phyloP scores from a whole-genome alignment of 2,797 vertebrate species.

The Eidolon dupreanum region DNA sequence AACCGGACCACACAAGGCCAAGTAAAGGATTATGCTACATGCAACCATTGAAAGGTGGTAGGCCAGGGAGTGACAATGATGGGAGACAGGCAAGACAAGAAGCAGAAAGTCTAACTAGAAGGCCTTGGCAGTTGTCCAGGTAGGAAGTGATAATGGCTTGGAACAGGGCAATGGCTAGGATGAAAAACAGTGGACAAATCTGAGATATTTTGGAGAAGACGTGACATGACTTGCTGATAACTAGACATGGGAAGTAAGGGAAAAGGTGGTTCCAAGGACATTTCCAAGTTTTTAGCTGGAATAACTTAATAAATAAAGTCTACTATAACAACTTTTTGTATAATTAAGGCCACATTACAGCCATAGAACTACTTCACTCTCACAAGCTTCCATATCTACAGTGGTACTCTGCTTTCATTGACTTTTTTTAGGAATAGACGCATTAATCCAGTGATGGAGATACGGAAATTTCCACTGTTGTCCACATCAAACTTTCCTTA shows the following conservation, averaged over 20 bases:
- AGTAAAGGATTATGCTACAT: not conserved
- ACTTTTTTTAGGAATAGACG: constrained; percentile 64
- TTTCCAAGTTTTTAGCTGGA: not conserved
- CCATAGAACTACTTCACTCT: not conserved
- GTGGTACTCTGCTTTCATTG: not conserved
- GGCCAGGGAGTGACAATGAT: not conserved
- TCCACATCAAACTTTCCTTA: constrained; percentile 43
- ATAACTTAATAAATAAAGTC: not conserved
- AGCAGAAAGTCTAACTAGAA: constrained; percentile 22
- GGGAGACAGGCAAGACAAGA: not conserved
- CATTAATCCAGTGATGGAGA: not conserved
- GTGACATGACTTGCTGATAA: not conserved
- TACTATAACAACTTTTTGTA: not conserved
- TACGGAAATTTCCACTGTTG: not conserved
- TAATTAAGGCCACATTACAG: not conserved
- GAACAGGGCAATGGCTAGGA: not conserved
- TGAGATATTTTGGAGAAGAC: not conserved
- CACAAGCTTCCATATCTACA: constrained; percentile 35
- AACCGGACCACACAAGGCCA: not conserved
- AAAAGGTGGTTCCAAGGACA: not conserved
- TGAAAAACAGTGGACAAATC: not conserved
- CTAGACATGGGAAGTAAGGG: not conserved
- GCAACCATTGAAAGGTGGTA: not conserved
- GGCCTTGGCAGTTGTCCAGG: not conserved
- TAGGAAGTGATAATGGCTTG: not conserved